Percentiles rank a stretch among this genome's conserved stretches.
Conservation (phyloP, 1,140 invertebrate species). For the Drosophila sproati region DNA sequence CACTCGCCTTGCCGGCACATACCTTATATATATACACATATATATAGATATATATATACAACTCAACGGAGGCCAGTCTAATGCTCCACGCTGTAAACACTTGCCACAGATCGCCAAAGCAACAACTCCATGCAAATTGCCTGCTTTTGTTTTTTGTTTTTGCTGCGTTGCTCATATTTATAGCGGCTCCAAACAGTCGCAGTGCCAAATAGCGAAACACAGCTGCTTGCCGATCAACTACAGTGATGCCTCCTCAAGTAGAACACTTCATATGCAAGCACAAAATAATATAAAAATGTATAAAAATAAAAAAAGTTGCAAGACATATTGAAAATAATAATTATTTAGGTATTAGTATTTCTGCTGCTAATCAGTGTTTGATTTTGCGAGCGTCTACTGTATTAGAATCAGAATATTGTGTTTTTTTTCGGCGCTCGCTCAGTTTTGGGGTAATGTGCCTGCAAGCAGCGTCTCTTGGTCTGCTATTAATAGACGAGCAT, state of each 20-base stretch:
- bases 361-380: not conserved
- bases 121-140: constrained; percentile 41
- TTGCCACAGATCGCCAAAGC: constrained; percentile 8
- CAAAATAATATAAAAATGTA: no score
- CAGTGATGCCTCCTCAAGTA: not conserved
- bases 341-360: not conserved
- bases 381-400: not conserved
- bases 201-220: not conserved
- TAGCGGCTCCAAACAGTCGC: constrained; percentile 12
- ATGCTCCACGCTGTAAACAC: constrained; percentile 37
- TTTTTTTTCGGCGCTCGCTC: constrained; percentile 16
- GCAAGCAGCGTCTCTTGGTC: constrained; percentile 18
- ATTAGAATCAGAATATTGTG: constrained; percentile 1
- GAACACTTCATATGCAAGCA: not conserved
- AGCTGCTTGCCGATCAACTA: constrained; percentile 5
- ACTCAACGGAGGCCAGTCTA: constrained; percentile 45
- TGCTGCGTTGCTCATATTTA: constrained; percentile 10
- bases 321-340: not conserved
- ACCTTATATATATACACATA: constrained; percentile 28
- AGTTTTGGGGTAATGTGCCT: constrained; percentile 12
- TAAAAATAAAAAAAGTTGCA: not conserved
- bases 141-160: constrained; percentile 1
- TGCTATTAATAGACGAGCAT: constrained; percentile 68
- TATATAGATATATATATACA: constrained; percentile 44
- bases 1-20: constrained; percentile 49